A percentile compares a stretch with the other conserved stretches of the same genome.
Evolutionary conservation across 2,113 vertebrate genomes (phyloP).

Genomic region (Cygnus atratus): DNA sequence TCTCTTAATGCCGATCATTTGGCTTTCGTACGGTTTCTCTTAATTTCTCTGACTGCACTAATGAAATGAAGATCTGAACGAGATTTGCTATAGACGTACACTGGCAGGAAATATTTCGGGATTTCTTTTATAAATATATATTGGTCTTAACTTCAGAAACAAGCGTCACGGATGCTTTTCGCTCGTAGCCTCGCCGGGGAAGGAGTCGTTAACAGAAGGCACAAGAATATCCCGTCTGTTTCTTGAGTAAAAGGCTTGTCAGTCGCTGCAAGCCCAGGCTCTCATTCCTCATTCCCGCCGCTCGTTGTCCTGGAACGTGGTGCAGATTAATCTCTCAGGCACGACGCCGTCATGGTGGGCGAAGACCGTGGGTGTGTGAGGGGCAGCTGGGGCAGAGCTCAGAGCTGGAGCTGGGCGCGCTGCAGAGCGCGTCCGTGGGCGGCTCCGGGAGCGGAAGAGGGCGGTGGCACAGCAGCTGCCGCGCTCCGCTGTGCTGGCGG

Average conservation of each 20-base stretch:
- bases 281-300: accelerated
- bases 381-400: background rate
- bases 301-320: accelerated
- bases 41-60: background rate
- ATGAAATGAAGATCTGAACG: background rate
- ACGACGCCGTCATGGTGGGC: background rate
- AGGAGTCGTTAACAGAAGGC: background rate
- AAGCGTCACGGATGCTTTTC: background rate
- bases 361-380: background rate
- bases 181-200: too few species aligned
- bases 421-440: background rate
- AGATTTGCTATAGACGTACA: accelerated
- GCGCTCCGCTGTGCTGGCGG: background rate
- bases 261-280: background rate
- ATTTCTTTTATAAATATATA: background rate
- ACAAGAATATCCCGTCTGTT: background rate
- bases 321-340: background rate
- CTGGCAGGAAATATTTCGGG: background rate
- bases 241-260: background rate
- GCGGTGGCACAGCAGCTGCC: background rate
- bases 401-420: background rate
- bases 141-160: background rate
- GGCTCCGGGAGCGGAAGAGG: background rate
- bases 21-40: accelerated
- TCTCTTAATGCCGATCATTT: background rate